Conservation (phyloP, 2,888 invertebrate genomes). For the Anodontia alba region DNA sequence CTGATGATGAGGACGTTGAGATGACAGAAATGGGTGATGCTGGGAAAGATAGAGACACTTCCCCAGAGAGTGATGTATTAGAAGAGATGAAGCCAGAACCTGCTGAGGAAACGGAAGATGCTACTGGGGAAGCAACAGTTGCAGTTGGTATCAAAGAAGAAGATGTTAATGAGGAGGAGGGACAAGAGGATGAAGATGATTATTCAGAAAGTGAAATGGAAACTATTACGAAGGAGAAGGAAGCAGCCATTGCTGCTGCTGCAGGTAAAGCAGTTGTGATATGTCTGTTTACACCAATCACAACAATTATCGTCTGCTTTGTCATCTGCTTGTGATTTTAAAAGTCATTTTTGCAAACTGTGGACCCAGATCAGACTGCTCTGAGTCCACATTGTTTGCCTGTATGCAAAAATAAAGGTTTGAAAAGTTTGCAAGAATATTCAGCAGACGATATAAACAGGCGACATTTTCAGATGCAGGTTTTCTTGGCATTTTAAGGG, state of each 20-base stretch:
- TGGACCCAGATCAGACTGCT: too few species aligned
- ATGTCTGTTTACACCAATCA: too few species aligned
- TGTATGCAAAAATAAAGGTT: too few species aligned
- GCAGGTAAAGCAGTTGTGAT: background rate
- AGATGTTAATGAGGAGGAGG: background rate
- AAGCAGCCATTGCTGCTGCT: background rate
- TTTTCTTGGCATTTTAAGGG: too few species aligned
- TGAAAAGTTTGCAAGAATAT: too few species aligned
- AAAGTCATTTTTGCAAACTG: too few species aligned
- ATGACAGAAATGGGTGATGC: background rate
- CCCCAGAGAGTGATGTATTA: background rate
- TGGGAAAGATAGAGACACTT: background rate
- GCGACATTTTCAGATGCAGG: too few species aligned
- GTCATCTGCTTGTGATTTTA: too few species aligned
- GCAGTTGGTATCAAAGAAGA: background rate
- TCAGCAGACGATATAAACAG: too few species aligned
- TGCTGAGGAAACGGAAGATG: background rate
- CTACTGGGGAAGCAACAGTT: background rate
- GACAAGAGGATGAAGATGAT: background rate
- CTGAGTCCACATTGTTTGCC: too few species aligned
- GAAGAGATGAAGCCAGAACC: background rate
- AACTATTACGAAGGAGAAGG: background rate
- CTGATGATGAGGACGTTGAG: background rate
- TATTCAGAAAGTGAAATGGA: constrained; percentile 12
- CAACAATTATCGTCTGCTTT: too few species aligned